Conservation (phyloP, 1,140 invertebrate species). For the Potamilus streckersoni region DNA sequence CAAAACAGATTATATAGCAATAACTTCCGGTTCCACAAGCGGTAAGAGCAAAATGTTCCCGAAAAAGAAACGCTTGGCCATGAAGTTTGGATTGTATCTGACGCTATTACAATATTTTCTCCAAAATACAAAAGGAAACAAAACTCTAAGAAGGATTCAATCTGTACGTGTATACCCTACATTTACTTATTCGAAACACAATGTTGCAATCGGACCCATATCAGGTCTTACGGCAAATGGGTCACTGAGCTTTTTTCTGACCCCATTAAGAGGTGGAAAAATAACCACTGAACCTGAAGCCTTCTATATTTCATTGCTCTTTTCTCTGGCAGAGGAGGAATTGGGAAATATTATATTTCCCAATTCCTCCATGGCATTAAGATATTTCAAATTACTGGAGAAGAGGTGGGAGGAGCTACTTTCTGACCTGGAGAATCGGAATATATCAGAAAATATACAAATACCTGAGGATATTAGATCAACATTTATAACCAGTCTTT, state of each 20-base stretch:
- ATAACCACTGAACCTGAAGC: conserved; percentile 17
- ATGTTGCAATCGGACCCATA: conserved; percentile 17
- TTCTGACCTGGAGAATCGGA: conserved; percentile 25
- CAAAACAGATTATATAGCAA: conserved; percentile 22
- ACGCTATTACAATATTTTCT: conserved; percentile 12
- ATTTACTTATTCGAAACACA: neutral
- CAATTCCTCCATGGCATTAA: conserved; percentile 28
- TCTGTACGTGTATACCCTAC: neutral
- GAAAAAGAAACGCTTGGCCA: conserved; percentile 7
- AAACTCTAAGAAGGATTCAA: conserved; percentile 15
- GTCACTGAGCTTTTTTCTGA: conserved; percentile 12
- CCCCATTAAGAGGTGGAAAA: neutral
- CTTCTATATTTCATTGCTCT: conserved; percentile 24
- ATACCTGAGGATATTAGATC: neutral
- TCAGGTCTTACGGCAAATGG: conserved; percentile 5
- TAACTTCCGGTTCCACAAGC: conserved; percentile 21
- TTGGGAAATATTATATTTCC: conserved; percentile 37
- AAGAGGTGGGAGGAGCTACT: conserved; percentile 19
- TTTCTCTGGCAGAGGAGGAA: conserved; percentile 29
- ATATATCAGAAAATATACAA: neutral
- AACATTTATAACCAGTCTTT: neutral
- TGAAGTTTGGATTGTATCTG: neutral
- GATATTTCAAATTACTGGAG: conserved; percentile 25
- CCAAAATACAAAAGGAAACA: conserved; percentile 6
- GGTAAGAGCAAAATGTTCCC: conserved; percentile 25